Base-by-base conservation (phyloP, 1,140 invertebrate genomes). In the Pseudomyrmex gracilis region DNA sequence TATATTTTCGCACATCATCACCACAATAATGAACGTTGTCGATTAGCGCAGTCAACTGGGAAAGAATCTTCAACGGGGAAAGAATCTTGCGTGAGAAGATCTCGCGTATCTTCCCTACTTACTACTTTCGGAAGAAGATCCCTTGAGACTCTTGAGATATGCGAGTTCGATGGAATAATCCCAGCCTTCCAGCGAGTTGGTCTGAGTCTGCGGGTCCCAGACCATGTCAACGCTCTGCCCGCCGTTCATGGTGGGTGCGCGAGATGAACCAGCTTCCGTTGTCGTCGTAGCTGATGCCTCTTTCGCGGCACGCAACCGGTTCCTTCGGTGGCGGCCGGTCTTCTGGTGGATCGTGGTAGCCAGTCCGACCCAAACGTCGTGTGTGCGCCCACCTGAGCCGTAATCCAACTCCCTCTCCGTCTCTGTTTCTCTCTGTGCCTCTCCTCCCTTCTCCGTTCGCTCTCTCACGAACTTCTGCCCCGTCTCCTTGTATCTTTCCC, bases 81-180 rank as follows among this genome's bases (percentile, higher is more conserved):
- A 34, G 34, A 34, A 34, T 34, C 34, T 34, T 34, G 34, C 61
- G n/a, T 22, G 3, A 45, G 12, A 7, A 53, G 34, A 34, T 24
- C 64, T 47, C 51, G 43, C 34, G 10, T 24, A 12, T 47, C 45
- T 17, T 43, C 22, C 20, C 17, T 71, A 71, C 53, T 51, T 80
- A 47, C 76, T 92, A 97, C 96, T 96, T 96, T 97, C 95, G 77
- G 96, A 63, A 10, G 73, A 55, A 24, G 61, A 67, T 22, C 57
- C 73, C 58, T 74, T 74, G n/a, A 74, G 95, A 87, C 96, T 95
- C 91, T 96, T 95, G 87, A 97, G 95, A 93, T 96, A 97, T 92
- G 97, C 97, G 90, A 97, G 92, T 91, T 97, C 97, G 83, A 97
- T 96, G 20, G 96, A 96, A 91, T 97, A 97, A 95, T 97, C 97